Evolutionary conservation across 2,888 invertebrate species (phyloP).

Genomic region (Ormyrus thymus): DNA sequence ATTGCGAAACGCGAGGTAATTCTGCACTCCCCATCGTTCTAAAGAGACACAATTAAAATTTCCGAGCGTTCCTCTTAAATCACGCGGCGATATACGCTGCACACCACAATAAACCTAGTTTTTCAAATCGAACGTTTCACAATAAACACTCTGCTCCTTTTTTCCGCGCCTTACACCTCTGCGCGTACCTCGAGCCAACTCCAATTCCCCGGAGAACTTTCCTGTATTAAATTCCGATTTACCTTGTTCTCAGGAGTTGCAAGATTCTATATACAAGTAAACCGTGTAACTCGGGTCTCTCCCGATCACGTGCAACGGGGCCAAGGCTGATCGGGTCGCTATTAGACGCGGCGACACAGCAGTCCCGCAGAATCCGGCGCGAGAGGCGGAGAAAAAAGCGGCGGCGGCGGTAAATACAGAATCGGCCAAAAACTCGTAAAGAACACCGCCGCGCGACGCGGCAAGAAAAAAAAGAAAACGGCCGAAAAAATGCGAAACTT

Average conservation of each 20-base stretch:
- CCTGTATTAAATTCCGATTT: slow-evolving; percentile 53
- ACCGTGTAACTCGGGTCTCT: slow-evolving; percentile 24
- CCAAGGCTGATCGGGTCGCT: slow-evolving; percentile 37
- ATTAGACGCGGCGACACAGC: neutral
- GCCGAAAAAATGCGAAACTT: neutral
- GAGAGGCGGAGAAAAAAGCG: slow-evolving; percentile 6
- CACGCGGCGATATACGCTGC: slow-evolving; percentile 2
- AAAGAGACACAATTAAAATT: slow-evolving; percentile 48
- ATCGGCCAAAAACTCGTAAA: slow-evolving; percentile 10
- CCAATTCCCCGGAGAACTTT: slow-evolving; percentile 9
- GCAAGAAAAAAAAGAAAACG: neutral
- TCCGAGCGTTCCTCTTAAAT: slow-evolving; percentile 31
- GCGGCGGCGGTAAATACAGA: too few species aligned
- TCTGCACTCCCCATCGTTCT: slow-evolving; percentile 15
- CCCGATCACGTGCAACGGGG: slow-evolving; percentile 27
- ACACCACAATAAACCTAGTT: slow-evolving; percentile 42
- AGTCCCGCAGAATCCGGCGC: too few species aligned
- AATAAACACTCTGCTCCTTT: slow-evolving; percentile 9
- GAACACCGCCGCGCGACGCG: neutral
- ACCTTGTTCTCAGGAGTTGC: slow-evolving; percentile 43
- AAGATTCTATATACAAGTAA: neutral
- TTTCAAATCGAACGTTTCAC: slow-evolving; percentile 45
- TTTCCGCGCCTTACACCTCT: slow-evolving; percentile 7
- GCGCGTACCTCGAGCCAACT: neutral
- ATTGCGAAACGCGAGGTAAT: slow-evolving; percentile 36